Evolutionary conservation across 2,888 invertebrate species (phyloP).

Genomic region (Dermolepida albohirtum): DNA sequence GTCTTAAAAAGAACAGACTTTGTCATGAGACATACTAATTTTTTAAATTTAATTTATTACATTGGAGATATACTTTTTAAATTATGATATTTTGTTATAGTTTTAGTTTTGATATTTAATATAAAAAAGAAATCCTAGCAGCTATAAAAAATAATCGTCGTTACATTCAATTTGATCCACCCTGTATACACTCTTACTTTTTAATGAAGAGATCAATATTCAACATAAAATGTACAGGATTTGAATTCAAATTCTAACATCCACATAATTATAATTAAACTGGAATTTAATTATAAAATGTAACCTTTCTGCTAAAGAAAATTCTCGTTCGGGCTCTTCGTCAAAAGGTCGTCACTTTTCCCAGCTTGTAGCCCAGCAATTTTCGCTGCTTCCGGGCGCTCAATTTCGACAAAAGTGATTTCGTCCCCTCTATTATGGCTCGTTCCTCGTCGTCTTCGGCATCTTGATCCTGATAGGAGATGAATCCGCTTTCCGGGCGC

Average conservation of each 20-base stretch:
- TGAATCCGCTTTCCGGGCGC: slow-evolving; percentile 82
- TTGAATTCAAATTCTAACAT: background rate
- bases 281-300: slow-evolving; percentile 51
- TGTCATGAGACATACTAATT: too few species aligned
- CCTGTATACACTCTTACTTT: too few species aligned
- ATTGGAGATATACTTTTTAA: too few species aligned
- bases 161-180: too few species aligned
- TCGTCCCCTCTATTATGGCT: slow-evolving; percentile 75
- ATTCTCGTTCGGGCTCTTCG: slow-evolving; percentile 48
- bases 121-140: too few species aligned
- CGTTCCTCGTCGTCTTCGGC: slow-evolving; percentile 69
- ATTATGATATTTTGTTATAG: too few species aligned
- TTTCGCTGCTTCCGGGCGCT: slow-evolving; percentile 79
- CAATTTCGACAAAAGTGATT: slow-evolving; percentile 75
- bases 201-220: too few species aligned
- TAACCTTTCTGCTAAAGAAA: slow-evolving; percentile 39
- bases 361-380: slow-evolving; percentile 75
- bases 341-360: slow-evolving; percentile 79
- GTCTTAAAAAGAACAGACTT: too few species aligned
- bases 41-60: too few species aligned
- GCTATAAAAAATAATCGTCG: too few species aligned
- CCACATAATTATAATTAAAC: slow-evolving; percentile 52
- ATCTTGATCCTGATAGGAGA: slow-evolving; percentile 72
- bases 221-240: too few species aligned
- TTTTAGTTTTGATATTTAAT: too few species aligned